Evolutionary conservation across 2,888 invertebrate species (phyloP).

Genomic region (Mythimna albipuncta): DNA sequence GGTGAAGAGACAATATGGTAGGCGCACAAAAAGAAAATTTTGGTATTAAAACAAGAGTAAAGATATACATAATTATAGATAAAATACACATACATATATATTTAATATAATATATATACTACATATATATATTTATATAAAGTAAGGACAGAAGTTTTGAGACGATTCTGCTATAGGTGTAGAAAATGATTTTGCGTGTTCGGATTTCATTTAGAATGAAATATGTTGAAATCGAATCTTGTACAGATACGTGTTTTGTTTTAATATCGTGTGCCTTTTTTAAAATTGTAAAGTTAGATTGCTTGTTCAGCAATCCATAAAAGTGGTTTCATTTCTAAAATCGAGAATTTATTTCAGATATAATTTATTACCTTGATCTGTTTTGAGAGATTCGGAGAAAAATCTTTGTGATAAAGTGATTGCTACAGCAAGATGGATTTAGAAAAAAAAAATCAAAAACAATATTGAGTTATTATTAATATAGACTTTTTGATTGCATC

Average conservation of each 20-base stretch:
- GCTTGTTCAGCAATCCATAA: slow-evolving; percentile 10
- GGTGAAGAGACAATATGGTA: no score
- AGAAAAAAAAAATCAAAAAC: not conserved
- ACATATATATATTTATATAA: no score
- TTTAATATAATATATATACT: no score
- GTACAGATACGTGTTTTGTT: slow-evolving; percentile 2
- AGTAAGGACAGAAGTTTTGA: no score
- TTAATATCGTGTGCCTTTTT: slow-evolving; percentile 1
- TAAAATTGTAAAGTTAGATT: not conserved
- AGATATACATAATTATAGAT: no score
- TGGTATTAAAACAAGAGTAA: no score
- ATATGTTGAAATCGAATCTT: slow-evolving; percentile 13
- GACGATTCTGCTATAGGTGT: no score
- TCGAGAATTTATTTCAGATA: not conserved
- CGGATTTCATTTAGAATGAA: slow-evolving; percentile 9
- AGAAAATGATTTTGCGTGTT: no score
- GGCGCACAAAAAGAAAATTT: no score
- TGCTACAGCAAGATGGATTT: not conserved
- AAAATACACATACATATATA: no score
- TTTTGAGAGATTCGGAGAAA: not conserved
- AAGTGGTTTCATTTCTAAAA: slow-evolving; percentile 7
- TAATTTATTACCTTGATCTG: not conserved
- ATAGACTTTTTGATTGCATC: no score
- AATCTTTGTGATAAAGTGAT: slow-evolving; percentile 4
- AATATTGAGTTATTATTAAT: no score